Base-by-base conservation (phyloP, 2,888 invertebrate genomes). In the Napeogenes inachia region DNA sequence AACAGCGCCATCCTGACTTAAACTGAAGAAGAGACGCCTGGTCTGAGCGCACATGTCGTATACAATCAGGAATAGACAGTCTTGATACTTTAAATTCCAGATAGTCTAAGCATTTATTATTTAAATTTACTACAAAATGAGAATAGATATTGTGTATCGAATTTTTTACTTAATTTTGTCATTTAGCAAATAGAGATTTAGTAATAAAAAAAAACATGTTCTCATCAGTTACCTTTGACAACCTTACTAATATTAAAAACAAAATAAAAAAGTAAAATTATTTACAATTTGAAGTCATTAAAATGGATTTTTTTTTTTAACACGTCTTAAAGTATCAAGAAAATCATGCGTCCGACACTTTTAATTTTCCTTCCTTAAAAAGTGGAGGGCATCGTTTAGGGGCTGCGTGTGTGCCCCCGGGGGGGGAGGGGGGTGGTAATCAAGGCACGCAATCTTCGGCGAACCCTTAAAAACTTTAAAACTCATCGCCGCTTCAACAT, bases 361-460 rank as follows among this genome's bases (percentile, higher is more conserved):
- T 90, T 90, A 90, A 90, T 90, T 90, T 89, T 87, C 86, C 89
- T 88, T 89, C 87, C 89, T 89, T 89, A 89, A 90, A 89, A 90
- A 89, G 83, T 86, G 89, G 89, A 83, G 89, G 87, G 79, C 80
- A 84, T 84, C 42, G 42, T 42, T 42, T 42, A 42, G 81, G 82
- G 73, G 75, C 73, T 74, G 75, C 81, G 85, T 85, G 84, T 84
- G 84, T 83, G 80, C 73, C 72, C 71, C 74, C 76, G 79, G 75
- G 77, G 75, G 75, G 80, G 81, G 82, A 76, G 42, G 42, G 42
- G 42, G 42, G 42, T 83, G 86, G 89, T 91, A 91, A 91, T 92
- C 92, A 92, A 92, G 92, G 91, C 92, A 92, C 92, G 92, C 92
- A 92, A 92, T 92, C 92, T 92, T 92, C 91, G 91, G 84, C 85